Evolutionary conservation across 2,888 invertebrate species (phyloP).

Genomic region (Cacoxenus indagator): DNA sequence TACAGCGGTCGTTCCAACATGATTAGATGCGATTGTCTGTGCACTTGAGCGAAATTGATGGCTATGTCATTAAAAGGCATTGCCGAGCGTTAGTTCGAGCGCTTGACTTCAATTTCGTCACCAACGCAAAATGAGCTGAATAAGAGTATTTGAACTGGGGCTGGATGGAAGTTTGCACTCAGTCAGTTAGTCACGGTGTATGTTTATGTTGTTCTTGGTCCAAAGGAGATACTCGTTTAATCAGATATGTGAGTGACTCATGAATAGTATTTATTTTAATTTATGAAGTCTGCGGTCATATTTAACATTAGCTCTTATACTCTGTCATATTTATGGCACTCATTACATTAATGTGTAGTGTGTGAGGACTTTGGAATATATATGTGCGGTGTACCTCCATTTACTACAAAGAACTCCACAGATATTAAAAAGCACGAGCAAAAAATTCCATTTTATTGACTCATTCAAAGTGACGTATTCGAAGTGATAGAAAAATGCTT

Average conservation of each 20-base stretch:
- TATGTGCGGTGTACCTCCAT: too few species aligned
- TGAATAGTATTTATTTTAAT: conserved; percentile 61
- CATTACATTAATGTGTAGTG: not conserved
- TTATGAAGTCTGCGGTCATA: conserved; percentile 58
- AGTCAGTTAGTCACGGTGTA: too few species aligned
- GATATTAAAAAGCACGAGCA: not conserved
- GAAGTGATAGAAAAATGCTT: not conserved
- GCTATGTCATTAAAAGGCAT: conserved; percentile 60
- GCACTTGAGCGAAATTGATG: conserved; percentile 64
- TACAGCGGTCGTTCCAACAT: conserved; percentile 46
- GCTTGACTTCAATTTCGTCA: conserved; percentile 22
- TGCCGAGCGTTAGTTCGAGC: conserved; percentile 31
- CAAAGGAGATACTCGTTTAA: too few species aligned
- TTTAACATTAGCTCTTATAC: conserved; percentile 4
- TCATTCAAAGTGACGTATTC: too few species aligned
- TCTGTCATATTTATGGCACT: too few species aligned
- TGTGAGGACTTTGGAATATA: too few species aligned
- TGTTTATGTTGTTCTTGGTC: not conserved
- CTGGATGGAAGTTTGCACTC: not conserved
- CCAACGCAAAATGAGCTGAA: not conserved
- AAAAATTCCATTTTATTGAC: too few species aligned
- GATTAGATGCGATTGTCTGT: conserved; percentile 62
- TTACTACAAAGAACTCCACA: too few species aligned
- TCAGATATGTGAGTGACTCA: conserved; percentile 45
- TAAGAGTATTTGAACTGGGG: not conserved